Percentiles rank a stretch among this genome's conserved stretches.
Evolutionary conservation across 2,888 invertebrate genomes (phyloP).

Genomic region (Eilema depressum): DNA sequence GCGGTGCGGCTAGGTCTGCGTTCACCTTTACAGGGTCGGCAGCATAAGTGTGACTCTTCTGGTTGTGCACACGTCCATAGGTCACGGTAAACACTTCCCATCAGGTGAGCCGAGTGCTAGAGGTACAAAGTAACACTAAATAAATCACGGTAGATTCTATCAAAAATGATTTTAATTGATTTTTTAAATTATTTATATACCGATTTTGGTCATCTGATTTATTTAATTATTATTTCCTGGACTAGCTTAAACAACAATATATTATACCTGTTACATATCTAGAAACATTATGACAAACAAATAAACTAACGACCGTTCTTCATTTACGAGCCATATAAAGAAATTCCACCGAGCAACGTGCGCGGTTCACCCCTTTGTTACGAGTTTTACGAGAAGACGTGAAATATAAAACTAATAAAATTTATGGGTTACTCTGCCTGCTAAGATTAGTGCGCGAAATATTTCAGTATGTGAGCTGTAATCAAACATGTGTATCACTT

Average conservation of each 20-base stretch:
- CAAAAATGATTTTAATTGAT: no score
- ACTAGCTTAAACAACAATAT: neutral
- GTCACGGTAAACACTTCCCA: no score
- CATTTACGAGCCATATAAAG: conserved; percentile 19
- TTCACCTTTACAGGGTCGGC: no score
- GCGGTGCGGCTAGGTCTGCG: no score
- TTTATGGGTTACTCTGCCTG: conserved; percentile 22
- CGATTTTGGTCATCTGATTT: no score
- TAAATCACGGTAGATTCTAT: no score
- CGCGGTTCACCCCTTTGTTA: conserved; percentile 22
- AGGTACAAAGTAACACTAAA: no score
- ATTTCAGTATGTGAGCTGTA: conserved; percentile 12
- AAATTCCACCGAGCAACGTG: conserved; percentile 7
- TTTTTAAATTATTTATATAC: no score
- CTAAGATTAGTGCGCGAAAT: conserved; percentile 22
- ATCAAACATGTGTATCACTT: conserved; percentile 11
- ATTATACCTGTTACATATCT: neutral
- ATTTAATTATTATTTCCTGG: no score
- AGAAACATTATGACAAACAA: conserved; percentile 15
- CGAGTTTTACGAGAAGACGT: conserved; percentile 23
- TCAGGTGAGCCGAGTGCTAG: no score
- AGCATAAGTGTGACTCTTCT: no score
- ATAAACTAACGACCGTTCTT: conserved; percentile 15
- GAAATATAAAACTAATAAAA: conserved; percentile 32
- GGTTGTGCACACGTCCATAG: no score